Percentiles rank a stretch among this genome's conserved stretches.
These are phyloP conservation scores for Caenorhabditis brenneri DNA, from an alignment of 1,140 invertebrate species.

Conservation along the genomic window DNA sequence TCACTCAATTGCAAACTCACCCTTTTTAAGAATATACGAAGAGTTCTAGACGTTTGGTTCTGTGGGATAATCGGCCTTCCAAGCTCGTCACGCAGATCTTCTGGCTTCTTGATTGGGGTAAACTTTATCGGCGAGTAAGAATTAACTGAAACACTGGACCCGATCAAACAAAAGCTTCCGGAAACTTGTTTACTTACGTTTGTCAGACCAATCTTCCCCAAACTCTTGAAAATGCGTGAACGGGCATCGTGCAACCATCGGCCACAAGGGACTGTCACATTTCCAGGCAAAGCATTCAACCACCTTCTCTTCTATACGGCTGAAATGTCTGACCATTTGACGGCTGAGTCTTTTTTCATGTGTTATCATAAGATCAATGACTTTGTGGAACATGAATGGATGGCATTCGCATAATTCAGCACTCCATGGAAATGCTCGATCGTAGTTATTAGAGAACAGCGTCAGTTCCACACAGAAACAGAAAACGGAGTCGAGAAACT, in stretches of 20 bases:
- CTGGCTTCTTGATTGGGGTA: neutral
- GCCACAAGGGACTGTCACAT: neutral
- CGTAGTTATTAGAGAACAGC: neutral
- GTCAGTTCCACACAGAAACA: conserved; percentile 5
- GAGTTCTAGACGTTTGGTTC: conserved; percentile 20
- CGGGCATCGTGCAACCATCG: neutral
- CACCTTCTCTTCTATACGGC: neutral
- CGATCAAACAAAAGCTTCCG: neutral
- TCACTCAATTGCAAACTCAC: neutral
- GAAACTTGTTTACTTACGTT: neutral
- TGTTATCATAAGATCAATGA: conserved; percentile 23
- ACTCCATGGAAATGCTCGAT: neutral
- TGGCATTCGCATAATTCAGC: neutral
- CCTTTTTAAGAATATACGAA: conserved; percentile 1
- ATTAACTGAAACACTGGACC: neutral
- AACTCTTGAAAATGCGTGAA: conserved; percentile 7
- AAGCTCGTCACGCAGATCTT: neutral
- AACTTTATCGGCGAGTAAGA: conserved; percentile 20
- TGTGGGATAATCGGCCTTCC: neutral
- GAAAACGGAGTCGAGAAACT: conserved; percentile 5
- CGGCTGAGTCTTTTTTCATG: conserved; percentile 12
- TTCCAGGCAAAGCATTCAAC: neutral
- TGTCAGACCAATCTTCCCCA: conserved; percentile 21
- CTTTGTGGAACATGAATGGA: conserved; percentile 37
- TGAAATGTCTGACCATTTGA: neutral